Percentiles rank a stretch among this genome's conserved stretches.
Evolutionary conservation across 1,140 invertebrate genomes (phyloP).

Genomic region (Antheraea pernyi): DNA sequence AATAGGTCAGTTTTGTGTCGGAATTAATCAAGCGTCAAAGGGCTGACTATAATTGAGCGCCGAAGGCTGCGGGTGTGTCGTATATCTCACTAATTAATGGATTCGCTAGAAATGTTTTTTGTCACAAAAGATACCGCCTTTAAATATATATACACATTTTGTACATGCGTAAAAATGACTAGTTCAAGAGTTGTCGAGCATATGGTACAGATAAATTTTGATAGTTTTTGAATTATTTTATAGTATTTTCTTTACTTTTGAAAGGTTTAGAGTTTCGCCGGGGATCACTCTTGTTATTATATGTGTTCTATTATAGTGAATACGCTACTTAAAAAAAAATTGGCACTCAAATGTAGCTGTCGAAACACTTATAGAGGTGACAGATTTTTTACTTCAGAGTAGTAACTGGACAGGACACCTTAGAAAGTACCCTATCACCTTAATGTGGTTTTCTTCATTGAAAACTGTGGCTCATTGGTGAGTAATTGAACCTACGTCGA

Average conservation of each 20-base stretch:
- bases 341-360: too few relatives aligned
- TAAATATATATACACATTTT: conserved; percentile 39
- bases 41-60: conserved; percentile 56
- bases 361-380: too few relatives aligned
- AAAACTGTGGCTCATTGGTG: too few relatives aligned
- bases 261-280: too few relatives aligned
- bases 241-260: conserved; percentile 3
- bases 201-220: conserved; percentile 16
- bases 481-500: too few relatives aligned
- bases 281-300: too few relatives aligned
- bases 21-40: conserved; percentile 76
- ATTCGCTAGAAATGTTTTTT: conserved; percentile 66
- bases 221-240: conserved; percentile 24
- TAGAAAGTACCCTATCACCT: too few relatives aligned
- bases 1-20: conserved; percentile 75
- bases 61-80: conserved; percentile 57
- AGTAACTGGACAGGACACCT: too few relatives aligned
- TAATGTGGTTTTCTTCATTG: too few relatives aligned
- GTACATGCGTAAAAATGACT: conserved; percentile 26
- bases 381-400: too few relatives aligned
- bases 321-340: too few relatives aligned
- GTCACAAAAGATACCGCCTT: conserved; percentile 63
- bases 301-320: too few relatives aligned
- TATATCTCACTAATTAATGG: conserved; percentile 77
- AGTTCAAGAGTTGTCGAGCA: conserved; percentile 18